Base-by-base conservation (phyloP, 2,113 vertebrate genomes). In the Oryctolagus cuniculus region DNA sequence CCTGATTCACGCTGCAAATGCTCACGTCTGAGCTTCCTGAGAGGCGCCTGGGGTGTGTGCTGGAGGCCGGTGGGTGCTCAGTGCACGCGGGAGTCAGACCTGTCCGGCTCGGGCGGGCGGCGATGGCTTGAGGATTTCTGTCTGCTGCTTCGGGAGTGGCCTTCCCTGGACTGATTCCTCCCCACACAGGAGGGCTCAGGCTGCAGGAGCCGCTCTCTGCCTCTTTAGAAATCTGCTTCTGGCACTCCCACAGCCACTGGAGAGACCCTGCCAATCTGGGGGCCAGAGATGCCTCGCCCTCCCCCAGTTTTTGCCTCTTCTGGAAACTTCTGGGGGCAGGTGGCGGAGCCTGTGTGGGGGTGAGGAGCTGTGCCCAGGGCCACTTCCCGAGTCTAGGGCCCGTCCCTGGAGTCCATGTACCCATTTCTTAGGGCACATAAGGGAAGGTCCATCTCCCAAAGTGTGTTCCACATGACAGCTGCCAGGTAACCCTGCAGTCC, bases 391-490 rank as follows among this genome's bases (percentile, higher is more conserved):
- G 51, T 7, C 72, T 24, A 36, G 80, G 13, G 58, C 6, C 70
- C 49, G 51, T 13, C 1, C 16, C 38, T 53, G 51, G 38, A 34
- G 25, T 74, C 78, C 44, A 22, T 0, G 12, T 13, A 36, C 79
- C 24, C 6, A 2, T 2, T 34, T 78, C 73, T 7, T 6, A 0
- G 17, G 55, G 22, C 10, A 7, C 0, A 22, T 63, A 69, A 61
- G 61, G 31, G 51, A 44, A 34, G 2, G 44, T 29, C 38, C 27
- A 11, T 16, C 2, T 61, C 79, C n/a, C 7, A 44, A 44, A 34
- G 38, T 6, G 55, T 16, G 19, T 31, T 13, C n/a, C 0, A 0
- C 38, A 0, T 16, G 29, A 49, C 1, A 24, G 1, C 44, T 7
- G 15, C 49, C 80, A 24, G 34, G 10, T 1, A 7, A 10, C 67